Evolutionary conservation across 2,888 invertebrate species (phyloP).

Genomic region (Orgyia antiqua): DNA sequence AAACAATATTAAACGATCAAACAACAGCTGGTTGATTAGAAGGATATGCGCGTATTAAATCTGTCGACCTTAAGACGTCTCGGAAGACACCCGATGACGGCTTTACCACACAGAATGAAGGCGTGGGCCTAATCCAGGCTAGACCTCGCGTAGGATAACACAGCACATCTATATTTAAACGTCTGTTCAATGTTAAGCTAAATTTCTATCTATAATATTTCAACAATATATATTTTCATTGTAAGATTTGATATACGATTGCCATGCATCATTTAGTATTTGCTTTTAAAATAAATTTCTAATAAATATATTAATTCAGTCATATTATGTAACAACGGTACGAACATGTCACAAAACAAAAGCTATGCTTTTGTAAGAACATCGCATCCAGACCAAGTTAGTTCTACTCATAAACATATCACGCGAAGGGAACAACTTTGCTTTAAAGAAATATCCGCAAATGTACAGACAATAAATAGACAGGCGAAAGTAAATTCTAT

Average conservation of each 20-base stretch:
- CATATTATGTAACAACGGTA: no score
- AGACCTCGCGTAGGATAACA: constrained; percentile 37
- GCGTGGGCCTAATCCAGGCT: constrained; percentile 35
- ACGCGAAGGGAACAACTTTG: no score
- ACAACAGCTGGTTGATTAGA: constrained; percentile 1
- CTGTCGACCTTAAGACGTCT: constrained; percentile 13
- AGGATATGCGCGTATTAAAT: constrained; percentile 9
- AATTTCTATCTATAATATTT: no score
- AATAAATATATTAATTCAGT: no score
- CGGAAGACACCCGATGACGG: constrained; percentile 15
- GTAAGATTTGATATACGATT: constrained; percentile 14
- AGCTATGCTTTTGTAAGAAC: no score
- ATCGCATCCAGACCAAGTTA: no score
- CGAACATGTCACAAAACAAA: no score
- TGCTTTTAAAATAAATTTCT: no score
- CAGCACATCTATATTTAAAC: constrained; percentile 18
- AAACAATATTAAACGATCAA: background rate
- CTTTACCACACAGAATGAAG: constrained; percentile 9
- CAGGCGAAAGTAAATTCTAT: no score
- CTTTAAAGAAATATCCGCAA: no score
- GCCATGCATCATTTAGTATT: constrained; percentile 11
- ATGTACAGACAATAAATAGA: no score
- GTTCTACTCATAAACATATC: no score
- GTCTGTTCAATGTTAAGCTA: constrained; percentile 12
- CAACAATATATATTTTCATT: constrained; percentile 5